Conservation (phyloP, 2,797 vertebrate genomes). For the Saxicola maurus region DNA sequence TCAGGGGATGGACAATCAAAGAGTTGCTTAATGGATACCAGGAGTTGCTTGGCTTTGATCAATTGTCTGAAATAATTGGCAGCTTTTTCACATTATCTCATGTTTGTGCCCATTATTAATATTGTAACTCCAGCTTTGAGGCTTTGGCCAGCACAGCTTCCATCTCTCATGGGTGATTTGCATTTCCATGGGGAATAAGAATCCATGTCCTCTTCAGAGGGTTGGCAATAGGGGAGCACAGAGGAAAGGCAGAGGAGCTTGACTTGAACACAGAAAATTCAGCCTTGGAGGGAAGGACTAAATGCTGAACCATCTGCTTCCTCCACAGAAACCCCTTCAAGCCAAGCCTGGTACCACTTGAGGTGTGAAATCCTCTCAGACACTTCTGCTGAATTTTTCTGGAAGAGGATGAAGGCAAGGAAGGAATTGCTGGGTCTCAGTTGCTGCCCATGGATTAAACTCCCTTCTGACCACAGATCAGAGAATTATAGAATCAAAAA, state of each 20-base stretch:
- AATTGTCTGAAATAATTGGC: slow-evolving; percentile 3
- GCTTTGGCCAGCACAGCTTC: neutral
- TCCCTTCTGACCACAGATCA: neutral
- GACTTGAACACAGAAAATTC: neutral
- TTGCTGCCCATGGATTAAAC: neutral
- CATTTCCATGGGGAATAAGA: neutral
- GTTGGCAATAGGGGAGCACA: neutral
- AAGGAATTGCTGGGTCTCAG: neutral
- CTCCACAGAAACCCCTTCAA: neutral
- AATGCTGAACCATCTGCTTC: neutral
- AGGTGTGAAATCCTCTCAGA: neutral
- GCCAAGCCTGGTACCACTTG: neutral
- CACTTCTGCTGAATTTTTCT: neutral
- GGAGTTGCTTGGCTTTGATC: slow-evolving; percentile 34
- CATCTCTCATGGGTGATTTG: neutral
- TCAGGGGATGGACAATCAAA: slow-evolving; percentile 6
- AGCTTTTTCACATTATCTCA: neutral
- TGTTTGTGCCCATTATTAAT: neutral
- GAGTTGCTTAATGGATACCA: neutral
- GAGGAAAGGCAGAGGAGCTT: neutral
- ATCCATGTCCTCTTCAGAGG: neutral
- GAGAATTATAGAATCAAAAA: neutral
- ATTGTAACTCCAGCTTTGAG: neutral
- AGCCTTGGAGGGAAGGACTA: neutral
- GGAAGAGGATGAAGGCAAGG: neutral